Conservation (phyloP, 2,888 invertebrate species). For the Chloroclysta siterata region DNA sequence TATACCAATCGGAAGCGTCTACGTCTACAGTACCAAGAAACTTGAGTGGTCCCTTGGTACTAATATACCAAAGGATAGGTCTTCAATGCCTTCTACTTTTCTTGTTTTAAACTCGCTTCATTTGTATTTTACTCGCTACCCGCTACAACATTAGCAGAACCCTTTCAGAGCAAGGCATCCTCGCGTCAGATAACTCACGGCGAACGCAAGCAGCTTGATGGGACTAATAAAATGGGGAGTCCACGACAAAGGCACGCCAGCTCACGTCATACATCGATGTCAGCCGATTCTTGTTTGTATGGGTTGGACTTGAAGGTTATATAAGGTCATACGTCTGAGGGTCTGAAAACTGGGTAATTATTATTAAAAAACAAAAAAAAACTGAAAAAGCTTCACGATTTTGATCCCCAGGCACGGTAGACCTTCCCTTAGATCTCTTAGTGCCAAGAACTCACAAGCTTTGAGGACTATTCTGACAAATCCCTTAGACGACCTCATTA, state of each 20-base stretch:
- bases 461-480: no score
- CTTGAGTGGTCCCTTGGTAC: no score
- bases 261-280: constrained; percentile 42
- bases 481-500: no score
- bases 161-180: constrained; percentile 20
- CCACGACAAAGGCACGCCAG: constrained; percentile 52
- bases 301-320: constrained; percentile 5
- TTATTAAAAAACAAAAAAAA: no score
- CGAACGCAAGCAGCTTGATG: constrained; percentile 55
- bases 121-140: background rate
- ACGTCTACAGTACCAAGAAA: no score
- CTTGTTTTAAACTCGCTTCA: background rate
- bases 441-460: no score
- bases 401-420: background rate
- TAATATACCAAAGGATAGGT: no score
- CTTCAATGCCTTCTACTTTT: no score
- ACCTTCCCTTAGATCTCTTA: no score
- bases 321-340: background rate
- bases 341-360: background rate
- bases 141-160: constrained; percentile 39
- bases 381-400: background rate
- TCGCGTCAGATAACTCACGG: constrained; percentile 57
- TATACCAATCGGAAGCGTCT: no score
- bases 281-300: constrained; percentile 19
- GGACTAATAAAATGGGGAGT: constrained; percentile 59